phyloP scores from a whole-genome alignment of 2,888 invertebrate genomes.

The Cataglyphis livida region DNA sequence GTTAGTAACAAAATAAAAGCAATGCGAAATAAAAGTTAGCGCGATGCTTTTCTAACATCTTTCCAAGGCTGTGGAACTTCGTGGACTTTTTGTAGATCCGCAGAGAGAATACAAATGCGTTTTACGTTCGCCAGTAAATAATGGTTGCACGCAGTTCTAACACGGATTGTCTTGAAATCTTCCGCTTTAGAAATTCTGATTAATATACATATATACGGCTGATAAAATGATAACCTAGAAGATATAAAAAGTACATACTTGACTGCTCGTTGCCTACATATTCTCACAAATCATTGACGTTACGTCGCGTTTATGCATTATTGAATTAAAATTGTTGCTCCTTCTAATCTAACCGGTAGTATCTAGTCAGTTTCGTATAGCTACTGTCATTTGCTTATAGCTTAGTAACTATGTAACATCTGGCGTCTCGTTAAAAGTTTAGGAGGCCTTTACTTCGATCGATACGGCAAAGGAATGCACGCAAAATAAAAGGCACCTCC shows the following conservation, averaged over 20 bases:
- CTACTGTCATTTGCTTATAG: slow-evolving; percentile 12
- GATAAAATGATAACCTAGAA: slow-evolving; percentile 19
- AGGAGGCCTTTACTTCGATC: slow-evolving; percentile 1
- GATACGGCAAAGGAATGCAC: slow-evolving; percentile 13
- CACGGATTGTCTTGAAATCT: slow-evolving; percentile 62
- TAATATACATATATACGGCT: background rate
- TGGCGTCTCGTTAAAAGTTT: slow-evolving; percentile 45
- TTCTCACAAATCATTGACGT: background rate
- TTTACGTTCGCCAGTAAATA: slow-evolving; percentile 14
- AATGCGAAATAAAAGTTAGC: slow-evolving; percentile 31
- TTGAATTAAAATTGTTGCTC: slow-evolving; percentile 21
- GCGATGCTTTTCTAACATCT: slow-evolving; percentile 27
- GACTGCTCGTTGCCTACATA: background rate
- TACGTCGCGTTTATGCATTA: slow-evolving; percentile 6
- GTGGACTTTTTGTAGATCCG: background rate
- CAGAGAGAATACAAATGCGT: slow-evolving; percentile 26
- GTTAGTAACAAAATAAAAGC: slow-evolving; percentile 7
- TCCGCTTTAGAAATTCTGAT: slow-evolving; percentile 24
- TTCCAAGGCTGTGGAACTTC: background rate
- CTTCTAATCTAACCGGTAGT: slow-evolving; percentile 4
- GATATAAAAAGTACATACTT: background rate
- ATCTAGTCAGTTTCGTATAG: slow-evolving; percentile 22
- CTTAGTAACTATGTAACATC: slow-evolving; percentile 26
- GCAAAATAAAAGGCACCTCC: slow-evolving; percentile 19
- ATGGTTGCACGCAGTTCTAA: slow-evolving; percentile 16